Conservation (phyloP, 2,888 invertebrate genomes). For the Arctia plantaginis region DNA sequence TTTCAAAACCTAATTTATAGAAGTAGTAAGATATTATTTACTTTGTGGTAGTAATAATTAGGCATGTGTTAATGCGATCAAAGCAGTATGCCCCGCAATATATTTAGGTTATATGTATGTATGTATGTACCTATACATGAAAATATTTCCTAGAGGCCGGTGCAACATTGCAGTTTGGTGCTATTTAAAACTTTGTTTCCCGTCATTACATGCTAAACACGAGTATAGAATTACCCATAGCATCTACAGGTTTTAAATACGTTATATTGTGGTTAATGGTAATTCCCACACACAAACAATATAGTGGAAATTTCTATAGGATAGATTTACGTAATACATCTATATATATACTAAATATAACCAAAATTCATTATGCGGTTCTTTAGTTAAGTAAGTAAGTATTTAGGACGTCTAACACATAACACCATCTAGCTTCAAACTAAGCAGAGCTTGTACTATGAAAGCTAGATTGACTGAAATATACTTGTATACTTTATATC, state of each 20-base stretch:
- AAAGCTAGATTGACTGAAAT: too few species aligned
- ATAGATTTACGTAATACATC: background rate
- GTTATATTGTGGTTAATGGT: slow-evolving; percentile 3
- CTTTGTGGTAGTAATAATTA: background rate
- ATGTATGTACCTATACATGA: background rate
- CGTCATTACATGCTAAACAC: slow-evolving; percentile 3
- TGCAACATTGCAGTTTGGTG: slow-evolving; percentile 14
- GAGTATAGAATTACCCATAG: slow-evolving; percentile 6
- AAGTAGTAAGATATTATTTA: background rate
- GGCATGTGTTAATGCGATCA: background rate
- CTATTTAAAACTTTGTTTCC: slow-evolving; percentile 18
- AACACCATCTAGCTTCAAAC: too few species aligned
- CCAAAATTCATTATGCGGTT: too few species aligned
- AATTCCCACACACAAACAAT: background rate
- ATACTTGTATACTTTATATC: too few species aligned
- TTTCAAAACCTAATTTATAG: background rate
- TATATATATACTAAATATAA: background rate
- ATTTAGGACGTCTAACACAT: too few species aligned
- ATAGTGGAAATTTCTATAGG: background rate
- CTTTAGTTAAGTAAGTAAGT: too few species aligned
- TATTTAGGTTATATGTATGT: background rate
- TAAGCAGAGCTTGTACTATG: too few species aligned
- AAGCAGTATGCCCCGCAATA: background rate
- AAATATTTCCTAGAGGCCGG: background rate
- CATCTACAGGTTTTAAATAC: slow-evolving; percentile 2